These are phyloP conservation scores for Chaetodon trifascialis DNA, from an alignment of 2,113 vertebrate species.

Conservation along the genomic window DNA sequence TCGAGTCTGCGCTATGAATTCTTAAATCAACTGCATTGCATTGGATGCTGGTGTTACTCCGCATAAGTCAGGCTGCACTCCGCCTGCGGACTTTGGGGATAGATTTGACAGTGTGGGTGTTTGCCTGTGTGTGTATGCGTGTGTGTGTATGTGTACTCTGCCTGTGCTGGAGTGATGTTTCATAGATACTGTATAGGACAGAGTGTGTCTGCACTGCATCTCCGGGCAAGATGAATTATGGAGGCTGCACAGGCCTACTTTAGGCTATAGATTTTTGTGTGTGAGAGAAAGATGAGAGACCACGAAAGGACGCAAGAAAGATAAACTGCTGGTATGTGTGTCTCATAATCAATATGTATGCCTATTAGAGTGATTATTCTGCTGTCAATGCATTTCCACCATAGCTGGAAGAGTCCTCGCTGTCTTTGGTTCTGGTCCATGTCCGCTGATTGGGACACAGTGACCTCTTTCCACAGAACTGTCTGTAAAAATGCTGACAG, in stretches of 20 bases:
- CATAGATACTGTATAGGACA: slow-evolving; percentile 34
- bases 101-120: slow-evolving; percentile 43
- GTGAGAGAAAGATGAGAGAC: slow-evolving; percentile 7
- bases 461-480: slow-evolving; percentile 44
- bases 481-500: slow-evolving; percentile 48
- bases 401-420: neutral
- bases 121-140: slow-evolving; percentile 7
- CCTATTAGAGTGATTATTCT: slow-evolving; percentile 3
- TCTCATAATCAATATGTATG: slow-evolving; percentile 9
- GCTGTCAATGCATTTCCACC: neutral
- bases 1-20: slow-evolving; percentile 63
- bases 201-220: slow-evolving; percentile 1
- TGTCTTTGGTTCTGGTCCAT: slow-evolving; percentile 11
- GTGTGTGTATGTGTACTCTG: slow-evolving; percentile 1
- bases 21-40: slow-evolving; percentile 77
- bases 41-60: slow-evolving; percentile 38
- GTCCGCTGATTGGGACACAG: slow-evolving; percentile 24
- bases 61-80: slow-evolving; percentile 47
- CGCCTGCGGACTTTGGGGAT: slow-evolving; percentile 44
- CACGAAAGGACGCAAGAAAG: neutral
- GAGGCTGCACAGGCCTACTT: slow-evolving; percentile 20
- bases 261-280: slow-evolving; percentile 25
- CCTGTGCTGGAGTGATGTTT: slow-evolving; percentile 32
- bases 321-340: neutral
- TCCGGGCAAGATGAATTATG: slow-evolving; percentile 34